Base-by-base conservation (phyloP, 1,140 invertebrate genomes). In the Papilio helenus region DNA sequence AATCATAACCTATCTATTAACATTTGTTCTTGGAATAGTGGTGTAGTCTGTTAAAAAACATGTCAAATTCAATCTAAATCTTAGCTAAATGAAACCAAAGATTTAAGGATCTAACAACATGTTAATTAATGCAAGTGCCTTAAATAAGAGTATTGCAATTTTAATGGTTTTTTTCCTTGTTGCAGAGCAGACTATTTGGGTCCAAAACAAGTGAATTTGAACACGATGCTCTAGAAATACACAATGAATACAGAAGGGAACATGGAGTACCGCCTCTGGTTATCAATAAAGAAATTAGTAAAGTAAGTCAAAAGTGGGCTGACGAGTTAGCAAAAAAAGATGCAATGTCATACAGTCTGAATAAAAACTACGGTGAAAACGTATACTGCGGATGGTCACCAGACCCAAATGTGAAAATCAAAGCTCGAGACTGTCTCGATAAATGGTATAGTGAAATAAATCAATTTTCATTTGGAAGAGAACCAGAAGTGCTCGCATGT, bases 221-320 rank as follows among this genome's bases (percentile, higher is more conserved):
- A 94, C 86, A 94, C 92, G 89, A 96, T 95, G 85, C 96, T 95
- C 93, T 98, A 77, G 94, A 96, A 72, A 95, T 96, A 29, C 97
- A 98, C 89, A 98, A 98, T 89, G 96, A 97, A 72, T 98, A 97
- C 85, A 95, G 98, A 82, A 93, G 93, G 82, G 97, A 96, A 85
- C 98, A 98, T 90, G 96, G 96, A 72, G 96, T 96, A 1, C 94
- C 96, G 2, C 95, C 92, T 72, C 84, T 89, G 81, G 95, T 95
- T 82, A 88, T 91, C 0, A 95, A 87, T 76, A 94, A 93, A 84
- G 93, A 94, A 23, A 91, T 96, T 16, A 93, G 93, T 82, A 94
- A 95, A 82, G 93, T 95, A 76, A 93, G 97, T 73, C 96, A 97
- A 90, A 96, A 96, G 90, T 98, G 97, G 97, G 98, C 98, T 0